These are phyloP conservation scores for Bembecia ichneumoniformis DNA, from an alignment of 2,888 invertebrate species.

Conservation along the genomic window DNA sequence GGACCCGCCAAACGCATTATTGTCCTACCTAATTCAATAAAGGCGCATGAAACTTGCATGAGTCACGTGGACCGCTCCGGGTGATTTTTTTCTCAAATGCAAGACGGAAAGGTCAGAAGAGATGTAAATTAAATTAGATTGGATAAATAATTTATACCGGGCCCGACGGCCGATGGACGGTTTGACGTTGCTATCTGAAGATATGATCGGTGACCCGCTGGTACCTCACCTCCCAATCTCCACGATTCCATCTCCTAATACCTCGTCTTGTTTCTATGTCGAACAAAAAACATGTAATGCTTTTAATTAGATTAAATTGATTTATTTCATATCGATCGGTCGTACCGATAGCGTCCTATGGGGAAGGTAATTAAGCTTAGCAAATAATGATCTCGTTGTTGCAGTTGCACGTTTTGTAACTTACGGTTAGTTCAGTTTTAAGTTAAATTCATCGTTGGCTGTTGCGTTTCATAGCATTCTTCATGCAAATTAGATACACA, in stretches of 20 bases:
- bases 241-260: conserved; percentile 64
- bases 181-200: conserved; percentile 53
- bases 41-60: conserved; percentile 46
- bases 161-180: conserved; percentile 61
- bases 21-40: conserved; percentile 29
- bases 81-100: conserved; percentile 42
- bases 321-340: conserved; percentile 61
- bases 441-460: not conserved
- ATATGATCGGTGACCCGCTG: conserved; percentile 68
- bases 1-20: not conserved
- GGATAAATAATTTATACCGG: conserved; percentile 62
- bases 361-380: conserved; percentile 60
- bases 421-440: not conserved
- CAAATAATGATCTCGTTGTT: conserved; percentile 49
- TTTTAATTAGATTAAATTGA: conserved; percentile 73
- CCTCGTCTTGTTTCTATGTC: conserved; percentile 62
- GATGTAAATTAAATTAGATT: conserved; percentile 67
- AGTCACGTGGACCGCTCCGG: conserved; percentile 32
- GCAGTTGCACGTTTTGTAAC: conserved; percentile 9
- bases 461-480: conserved; percentile 4
- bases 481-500: too few relatives aligned
- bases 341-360: conserved; percentile 43
- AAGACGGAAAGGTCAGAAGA: conserved; percentile 57
- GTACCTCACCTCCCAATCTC: conserved; percentile 56
- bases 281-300: conserved; percentile 70